Percentiles rank a stretch among this genome's conserved stretches.
These are phyloP conservation scores for Molossus alvarezi DNA, from an alignment of 2,797 vertebrate genomes.

Conservation along the genomic window DNA sequence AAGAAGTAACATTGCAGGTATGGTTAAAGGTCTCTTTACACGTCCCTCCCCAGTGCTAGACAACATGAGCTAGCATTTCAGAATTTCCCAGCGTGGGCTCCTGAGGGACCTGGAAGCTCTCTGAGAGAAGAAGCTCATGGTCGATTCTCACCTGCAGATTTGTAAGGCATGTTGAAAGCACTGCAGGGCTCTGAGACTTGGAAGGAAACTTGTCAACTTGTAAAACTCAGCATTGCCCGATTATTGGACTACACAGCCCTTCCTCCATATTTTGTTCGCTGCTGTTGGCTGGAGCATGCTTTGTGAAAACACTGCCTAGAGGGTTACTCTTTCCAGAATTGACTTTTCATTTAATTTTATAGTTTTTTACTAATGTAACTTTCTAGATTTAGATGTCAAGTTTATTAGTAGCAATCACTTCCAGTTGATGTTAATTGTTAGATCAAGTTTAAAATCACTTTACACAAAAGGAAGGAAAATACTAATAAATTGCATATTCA, in stretches of 20 bases:
- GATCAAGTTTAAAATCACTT: slow-evolving; percentile 64
- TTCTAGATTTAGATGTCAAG: slow-evolving; percentile 58
- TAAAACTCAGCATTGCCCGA: not conserved
- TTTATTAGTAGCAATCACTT: slow-evolving; percentile 35
- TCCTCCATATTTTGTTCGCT: not conserved
- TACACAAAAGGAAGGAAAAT: slow-evolving; percentile 60
- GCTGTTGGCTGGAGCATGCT: slow-evolving; percentile 35
- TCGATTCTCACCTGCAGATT: not conserved
- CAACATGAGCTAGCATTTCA: slow-evolving; percentile 27
- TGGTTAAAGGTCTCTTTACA: not conserved
- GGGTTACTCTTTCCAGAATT: not conserved
- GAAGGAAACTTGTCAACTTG: not conserved
- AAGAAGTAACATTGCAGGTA: not conserved
- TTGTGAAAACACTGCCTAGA: slow-evolving; percentile 15
- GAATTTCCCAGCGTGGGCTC: slow-evolving; percentile 5
- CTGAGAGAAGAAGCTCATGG: slow-evolving; percentile 22
- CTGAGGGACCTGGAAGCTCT: slow-evolving; percentile 1
- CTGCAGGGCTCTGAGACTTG: slow-evolving; percentile 8
- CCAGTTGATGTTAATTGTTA: slow-evolving; percentile 21
- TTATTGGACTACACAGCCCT: not conserved
- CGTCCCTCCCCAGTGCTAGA: not conserved
- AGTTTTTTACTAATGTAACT: slow-evolving; percentile 7
- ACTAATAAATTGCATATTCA: slow-evolving; percentile 55
- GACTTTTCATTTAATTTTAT: slow-evolving; percentile 10
- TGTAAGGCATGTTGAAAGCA: not conserved